A percentile compares a stretch with the other conserved stretches of the same genome.
These are phyloP conservation scores for Anastrepha obliqua DNA, from an alignment of 1,140 invertebrate species.

Conservation along the genomic window DNA sequence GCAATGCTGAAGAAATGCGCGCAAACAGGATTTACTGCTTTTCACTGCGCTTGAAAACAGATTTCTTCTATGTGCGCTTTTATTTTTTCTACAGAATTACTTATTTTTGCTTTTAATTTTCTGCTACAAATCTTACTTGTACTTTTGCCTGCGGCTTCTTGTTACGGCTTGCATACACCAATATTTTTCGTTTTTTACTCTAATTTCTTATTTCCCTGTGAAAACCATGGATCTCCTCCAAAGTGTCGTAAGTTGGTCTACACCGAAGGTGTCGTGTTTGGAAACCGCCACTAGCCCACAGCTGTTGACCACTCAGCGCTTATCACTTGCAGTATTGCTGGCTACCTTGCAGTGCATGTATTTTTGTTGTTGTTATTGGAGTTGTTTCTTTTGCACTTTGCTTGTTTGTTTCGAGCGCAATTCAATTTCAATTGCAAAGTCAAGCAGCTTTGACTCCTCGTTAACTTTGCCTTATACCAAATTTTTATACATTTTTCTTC, in stretches of 20 bases:
- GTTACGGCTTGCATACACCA: not conserved
- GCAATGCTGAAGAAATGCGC: not conserved
- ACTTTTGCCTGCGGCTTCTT: not conserved
- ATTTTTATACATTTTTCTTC: not conserved
- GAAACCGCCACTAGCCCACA: not conserved
- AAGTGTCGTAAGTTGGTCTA: not conserved
- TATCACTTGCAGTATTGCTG: not conserved
- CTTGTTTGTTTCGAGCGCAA: not conserved
- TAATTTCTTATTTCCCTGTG: not conserved
- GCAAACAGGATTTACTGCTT: constrained; percentile 12
- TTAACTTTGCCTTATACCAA: not conserved
- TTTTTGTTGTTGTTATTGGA: not conserved
- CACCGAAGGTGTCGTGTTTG: not conserved
- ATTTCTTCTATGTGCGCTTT: not conserved
- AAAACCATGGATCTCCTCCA: not conserved
- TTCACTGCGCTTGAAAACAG: not conserved
- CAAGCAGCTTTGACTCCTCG: constrained; percentile 8
- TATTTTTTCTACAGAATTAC: not conserved
- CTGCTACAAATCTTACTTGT: not conserved
- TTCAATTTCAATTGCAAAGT: constrained; percentile 16
- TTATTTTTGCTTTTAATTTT: not conserved
- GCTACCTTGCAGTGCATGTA: not conserved
- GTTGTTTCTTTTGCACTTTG: not conserved
- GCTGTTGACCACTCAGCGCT: constrained; percentile 25
- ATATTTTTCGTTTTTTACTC: not conserved